Conservation (phyloP, 1,140 invertebrate genomes). For the Proctacanthus coquilletti region DNA sequence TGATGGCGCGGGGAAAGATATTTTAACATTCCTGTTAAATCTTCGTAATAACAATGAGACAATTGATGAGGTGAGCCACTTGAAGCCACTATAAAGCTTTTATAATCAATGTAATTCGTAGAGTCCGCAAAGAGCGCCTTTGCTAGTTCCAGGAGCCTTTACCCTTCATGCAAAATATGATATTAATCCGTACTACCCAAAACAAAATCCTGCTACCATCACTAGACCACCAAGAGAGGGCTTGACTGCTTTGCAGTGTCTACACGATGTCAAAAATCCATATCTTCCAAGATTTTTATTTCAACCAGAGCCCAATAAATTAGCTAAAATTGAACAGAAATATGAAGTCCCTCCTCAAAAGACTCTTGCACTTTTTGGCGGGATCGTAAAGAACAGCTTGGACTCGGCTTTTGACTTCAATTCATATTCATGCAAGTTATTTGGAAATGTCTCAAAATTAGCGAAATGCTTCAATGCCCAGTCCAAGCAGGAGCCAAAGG, state of each 20-base stretch:
- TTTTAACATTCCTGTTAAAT: constrained; percentile 7
- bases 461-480: background rate
- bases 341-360: background rate
- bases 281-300: constrained; percentile 7
- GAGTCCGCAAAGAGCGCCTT: constrained; percentile 3
- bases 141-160: constrained; percentile 10
- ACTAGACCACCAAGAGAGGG: constrained; percentile 3
- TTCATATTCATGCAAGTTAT: constrained; percentile 2
- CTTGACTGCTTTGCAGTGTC: constrained; percentile 6
- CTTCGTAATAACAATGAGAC: constrained; percentile 2
- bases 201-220: background rate
- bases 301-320: background rate
- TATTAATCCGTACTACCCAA: constrained; percentile 8
- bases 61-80: constrained; percentile 3
- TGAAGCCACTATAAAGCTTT: background rate
- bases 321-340: background rate
- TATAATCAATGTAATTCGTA: background rate
- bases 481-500: no score
- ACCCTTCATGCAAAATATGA: constrained; percentile 7
- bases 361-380: no score
- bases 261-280: constrained; percentile 6
- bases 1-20: constrained; percentile 1
- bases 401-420: no score
- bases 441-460: background rate
- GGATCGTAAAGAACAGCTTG: no score